A percentile compares a stretch with the other conserved stretches of the same genome.
Evolutionary conservation across 2,888 invertebrate species (phyloP).

Genomic region (Lasioglossum pauxillum): DNA sequence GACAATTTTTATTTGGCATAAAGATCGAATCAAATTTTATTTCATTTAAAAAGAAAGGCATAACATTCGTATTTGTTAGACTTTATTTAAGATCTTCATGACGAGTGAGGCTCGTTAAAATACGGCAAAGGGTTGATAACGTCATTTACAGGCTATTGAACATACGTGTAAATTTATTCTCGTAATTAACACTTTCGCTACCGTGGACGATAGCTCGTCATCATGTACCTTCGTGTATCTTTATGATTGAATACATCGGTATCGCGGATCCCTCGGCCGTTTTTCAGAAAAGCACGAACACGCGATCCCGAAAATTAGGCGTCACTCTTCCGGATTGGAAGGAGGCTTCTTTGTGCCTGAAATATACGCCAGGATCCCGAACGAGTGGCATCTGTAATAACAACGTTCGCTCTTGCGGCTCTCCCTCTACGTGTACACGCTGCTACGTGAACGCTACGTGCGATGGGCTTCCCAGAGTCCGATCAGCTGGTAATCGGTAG

Average conservation of each 20-base stretch:
- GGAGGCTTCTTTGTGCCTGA: conserved; percentile 81
- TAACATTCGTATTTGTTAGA: no score
- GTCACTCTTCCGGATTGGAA: conserved; percentile 76
- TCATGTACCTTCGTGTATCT: no score
- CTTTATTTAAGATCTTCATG: no score
- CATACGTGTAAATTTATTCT: no score
- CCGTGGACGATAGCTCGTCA: no score
- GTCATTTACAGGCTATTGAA: no score
- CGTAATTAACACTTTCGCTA: no score
- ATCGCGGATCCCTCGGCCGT: background rate
- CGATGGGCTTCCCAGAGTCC: conserved; percentile 44
- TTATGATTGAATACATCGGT: background rate
- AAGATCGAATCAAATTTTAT: no score
- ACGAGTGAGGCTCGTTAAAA: no score
- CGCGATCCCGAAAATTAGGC: conserved; percentile 69
- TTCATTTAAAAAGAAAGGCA: no score
- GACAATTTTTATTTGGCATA: no score
- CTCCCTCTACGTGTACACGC: conserved; percentile 50
- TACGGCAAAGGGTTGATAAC: no score
- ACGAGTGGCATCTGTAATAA: conserved; percentile 83
- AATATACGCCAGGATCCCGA: conserved; percentile 80
- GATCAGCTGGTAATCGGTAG: conserved; percentile 40
- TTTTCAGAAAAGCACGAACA: conserved; percentile 45
- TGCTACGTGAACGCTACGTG: conserved; percentile 42
- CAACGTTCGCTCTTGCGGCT: conserved; percentile 72